Evolutionary conservation across 2,888 invertebrate species (phyloP), one percentile per base, ranked within the genome.

Genomic region (Liopterus haemorrhoidalis): DNA sequence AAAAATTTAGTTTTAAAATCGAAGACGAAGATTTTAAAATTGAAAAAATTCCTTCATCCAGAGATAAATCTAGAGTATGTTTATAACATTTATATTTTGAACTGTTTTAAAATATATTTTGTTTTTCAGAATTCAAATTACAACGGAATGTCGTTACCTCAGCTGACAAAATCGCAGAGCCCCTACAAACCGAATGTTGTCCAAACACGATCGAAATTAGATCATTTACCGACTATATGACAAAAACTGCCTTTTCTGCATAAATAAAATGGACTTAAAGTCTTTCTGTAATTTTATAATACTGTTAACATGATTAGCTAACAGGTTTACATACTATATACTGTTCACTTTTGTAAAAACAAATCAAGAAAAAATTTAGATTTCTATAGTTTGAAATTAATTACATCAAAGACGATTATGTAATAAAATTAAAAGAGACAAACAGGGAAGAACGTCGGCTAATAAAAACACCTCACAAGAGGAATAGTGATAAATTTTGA

Each of bases 1-100:
- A 89, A 59, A 86, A 89, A 65, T 90, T 88, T 61, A 78, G 81
- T 52, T 87, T 85, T 69, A 84, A 86, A 62, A 76, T 86, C 48
- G 87, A 89, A 5, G 84, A 84, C 19, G 81, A 82, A 51, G 70
- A 76, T 52, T 41, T 50, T 18, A 78, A 78, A 48, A 80, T 81
- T 55, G 77, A 78, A 49, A 75, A 73, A 56, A 60, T 74, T n/a
- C 65, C 69, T 53, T 69, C 71, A 49, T 65, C 68, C 46, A 69
- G 81, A 50, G 79, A 80, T 56, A 74, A 77, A 65, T 78, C 81
- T 52, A 74, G 79, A 67, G 80, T 81, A 65, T 63, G 65, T 60
- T 24, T 19, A 39, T 32, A 14, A 35, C 4, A 41, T 30, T 58
- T 59, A 49, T 41, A 62, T 14, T 47, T 51, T 19, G 42, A 22